These are phyloP conservation scores for Aegypius monachus DNA, from an alignment of 2,113 vertebrate species.

Conservation along the genomic window DNA sequence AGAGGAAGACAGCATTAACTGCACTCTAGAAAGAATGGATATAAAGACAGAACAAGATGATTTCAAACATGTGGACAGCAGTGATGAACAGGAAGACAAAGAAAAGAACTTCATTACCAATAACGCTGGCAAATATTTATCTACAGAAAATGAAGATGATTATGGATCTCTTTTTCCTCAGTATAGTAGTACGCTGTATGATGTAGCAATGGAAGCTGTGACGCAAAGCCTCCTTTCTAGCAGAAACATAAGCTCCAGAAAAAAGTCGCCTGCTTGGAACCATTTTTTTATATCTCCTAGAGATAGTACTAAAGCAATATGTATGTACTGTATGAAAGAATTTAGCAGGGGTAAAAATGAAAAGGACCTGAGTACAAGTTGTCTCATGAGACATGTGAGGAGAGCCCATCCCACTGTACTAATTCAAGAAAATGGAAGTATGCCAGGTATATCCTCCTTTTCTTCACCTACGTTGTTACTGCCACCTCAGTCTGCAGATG, in stretches of 20 bases:
- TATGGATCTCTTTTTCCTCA: slow-evolving; percentile 87
- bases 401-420: slow-evolving; percentile 92
- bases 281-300: slow-evolving; percentile 97
- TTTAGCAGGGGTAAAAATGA: slow-evolving; percentile 97
- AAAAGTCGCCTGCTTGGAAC: slow-evolving; percentile 98
- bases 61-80: slow-evolving; percentile 70
- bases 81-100: slow-evolving; percentile 76
- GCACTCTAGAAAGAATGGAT: slow-evolving; percentile 60
- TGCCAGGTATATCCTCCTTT: slow-evolving; percentile 65
- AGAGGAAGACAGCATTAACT: slow-evolving; percentile 47
- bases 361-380: slow-evolving; percentile 96
- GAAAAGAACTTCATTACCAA: slow-evolving; percentile 70
- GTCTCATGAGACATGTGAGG: slow-evolving; percentile 95
- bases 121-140: slow-evolving; percentile 75
- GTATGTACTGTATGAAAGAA: slow-evolving; percentile 98
- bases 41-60: slow-evolving; percentile 78
- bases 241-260: slow-evolving; percentile 84
- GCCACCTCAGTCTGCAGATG: slow-evolving; percentile 65
- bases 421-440: slow-evolving; percentile 76
- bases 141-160: slow-evolving; percentile 85
- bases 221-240: slow-evolving; percentile 92
- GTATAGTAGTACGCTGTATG: slow-evolving; percentile 92
- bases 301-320: slow-evolving; percentile 96
- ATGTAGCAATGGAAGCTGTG: slow-evolving; percentile 97
- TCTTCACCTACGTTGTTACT: slow-evolving; percentile 66